A percentile compares a stretch with the other conserved stretches of the same genome.
phyloP scores from a whole-genome alignment of 2,797 vertebrate genomes.

The Periophthalmus magnuspinnatus region DNA sequence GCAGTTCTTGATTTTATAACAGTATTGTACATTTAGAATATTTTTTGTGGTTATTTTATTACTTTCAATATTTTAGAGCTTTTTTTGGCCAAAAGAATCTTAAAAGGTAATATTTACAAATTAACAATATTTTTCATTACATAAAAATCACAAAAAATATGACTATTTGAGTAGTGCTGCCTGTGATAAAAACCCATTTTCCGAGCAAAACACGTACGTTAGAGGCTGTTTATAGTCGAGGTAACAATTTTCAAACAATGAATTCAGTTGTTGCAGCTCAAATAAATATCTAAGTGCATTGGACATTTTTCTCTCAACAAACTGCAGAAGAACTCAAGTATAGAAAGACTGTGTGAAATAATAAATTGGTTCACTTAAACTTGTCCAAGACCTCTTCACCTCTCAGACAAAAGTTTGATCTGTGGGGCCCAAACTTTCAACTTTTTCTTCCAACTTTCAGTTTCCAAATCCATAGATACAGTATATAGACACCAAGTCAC shows the following conservation, averaged over 20 bases:
- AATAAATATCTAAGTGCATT: background rate
- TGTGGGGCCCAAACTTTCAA: background rate
- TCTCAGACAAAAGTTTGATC: background rate
- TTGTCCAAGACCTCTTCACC: background rate
- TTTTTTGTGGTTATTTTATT: too few relatives aligned
- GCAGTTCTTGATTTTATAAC: too few relatives aligned
- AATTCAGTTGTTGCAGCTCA: background rate
- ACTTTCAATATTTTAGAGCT: too few relatives aligned
- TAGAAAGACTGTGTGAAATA: background rate
- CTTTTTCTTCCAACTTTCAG: background rate
- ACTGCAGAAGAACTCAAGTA: background rate
- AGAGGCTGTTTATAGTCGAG: background rate
- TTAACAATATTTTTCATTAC: too few relatives aligned
- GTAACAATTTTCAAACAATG: background rate
- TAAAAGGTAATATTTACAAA: too few relatives aligned
- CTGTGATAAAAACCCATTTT: background rate
- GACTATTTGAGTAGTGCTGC: too few relatives aligned
- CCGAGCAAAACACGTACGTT: background rate
- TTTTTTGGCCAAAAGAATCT: too few relatives aligned
- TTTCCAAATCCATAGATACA: background rate
- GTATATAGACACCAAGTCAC: background rate
- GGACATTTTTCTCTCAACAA: background rate
- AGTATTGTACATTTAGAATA: too few relatives aligned
- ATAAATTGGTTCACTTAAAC: background rate
- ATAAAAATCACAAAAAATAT: too few relatives aligned